Evolutionary conservation across 2,797 vertebrate species (phyloP), one percentile per base, ranked within the genome.

Genomic region (Sebastiscus albofasciatus): DNA sequence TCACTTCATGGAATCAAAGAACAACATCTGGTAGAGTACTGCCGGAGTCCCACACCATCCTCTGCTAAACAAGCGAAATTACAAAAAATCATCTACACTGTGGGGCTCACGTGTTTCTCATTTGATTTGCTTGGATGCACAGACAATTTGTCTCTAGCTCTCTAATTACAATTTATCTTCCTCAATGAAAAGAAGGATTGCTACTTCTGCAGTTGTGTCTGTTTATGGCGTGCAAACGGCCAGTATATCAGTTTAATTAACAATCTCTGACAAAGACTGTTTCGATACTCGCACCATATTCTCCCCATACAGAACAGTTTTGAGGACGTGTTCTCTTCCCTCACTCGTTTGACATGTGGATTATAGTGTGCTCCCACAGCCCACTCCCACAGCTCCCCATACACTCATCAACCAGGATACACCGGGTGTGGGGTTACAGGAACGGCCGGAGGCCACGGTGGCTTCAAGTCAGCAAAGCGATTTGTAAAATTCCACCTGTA

Each of bases 1-100:
- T 92, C 77, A 82, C 83, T 80, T 39, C 46, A 72, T 60, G 70
- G 81, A 87, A 68, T 84, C 79, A 79, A 81, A 86, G 72, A 74
- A 46, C 39, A 85, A 86, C 90, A 93, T 91, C 88, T 93, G 90
- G 82, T 81, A 22, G 81, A 90, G 81, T 76, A 16, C 56, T 85
- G 78, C 77, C 46, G 59, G 42, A 77, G 77, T 68, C 33, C 46
- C 70, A 56, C 27, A 56, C 60, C 60, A 55, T 72, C 83, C 36
- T 70, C 77, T 64, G 62, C 71, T 77, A 86, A 89, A 90, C 75
- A 82, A 83, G 75, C 79, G 42, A 60, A 84, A 87, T 79, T 59
- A 78, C 76, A 71, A 75, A 42, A 72, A 81, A 73, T 64, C 73
- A 62, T 78, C 16, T 13, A 22, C 61, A 65, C n/a, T 64, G 36